Evolutionary conservation across 2,888 invertebrate species (phyloP).

Genomic region (Nomada ferruginata): DNA sequence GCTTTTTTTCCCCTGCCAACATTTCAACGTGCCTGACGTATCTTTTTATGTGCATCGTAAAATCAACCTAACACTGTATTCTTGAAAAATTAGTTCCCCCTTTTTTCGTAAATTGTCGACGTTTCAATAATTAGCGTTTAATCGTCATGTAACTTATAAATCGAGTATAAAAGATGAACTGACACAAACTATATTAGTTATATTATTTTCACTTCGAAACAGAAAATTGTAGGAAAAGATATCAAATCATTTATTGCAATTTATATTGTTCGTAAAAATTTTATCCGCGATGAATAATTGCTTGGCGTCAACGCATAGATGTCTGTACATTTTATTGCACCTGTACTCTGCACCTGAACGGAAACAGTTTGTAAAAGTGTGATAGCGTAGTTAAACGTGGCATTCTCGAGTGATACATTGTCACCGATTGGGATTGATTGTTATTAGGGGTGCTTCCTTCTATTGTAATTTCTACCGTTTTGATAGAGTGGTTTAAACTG

Average conservation of each 20-base stretch:
- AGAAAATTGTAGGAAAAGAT: too few relatives aligned
- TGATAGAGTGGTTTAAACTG: background rate
- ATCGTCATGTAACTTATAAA: too few relatives aligned
- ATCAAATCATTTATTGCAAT: background rate
- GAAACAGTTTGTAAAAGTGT: conserved; percentile 7
- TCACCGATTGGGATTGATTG: conserved; percentile 23
- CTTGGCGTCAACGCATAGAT: background rate
- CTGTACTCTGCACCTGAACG: background rate
- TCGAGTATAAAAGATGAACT: too few relatives aligned
- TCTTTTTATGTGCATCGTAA: too few relatives aligned
- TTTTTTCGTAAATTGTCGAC: too few relatives aligned
- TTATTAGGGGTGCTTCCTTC: conserved; percentile 7
- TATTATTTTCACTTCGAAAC: too few relatives aligned
- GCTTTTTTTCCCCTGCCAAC: background rate
- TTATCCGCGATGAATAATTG: background rate
- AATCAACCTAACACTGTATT: too few relatives aligned
- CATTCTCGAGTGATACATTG: conserved; percentile 12
- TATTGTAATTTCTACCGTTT: conserved; percentile 12
- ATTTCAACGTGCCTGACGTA: background rate
- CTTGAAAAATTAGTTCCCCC: too few relatives aligned
- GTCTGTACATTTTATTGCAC: conserved; percentile 10
- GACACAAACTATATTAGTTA: too few relatives aligned
- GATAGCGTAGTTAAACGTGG: background rate
- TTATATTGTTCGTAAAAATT: background rate
- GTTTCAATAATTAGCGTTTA: too few relatives aligned